Conservation (phyloP, 1,140 invertebrate species). For the Anthonomus grandis region DNA sequence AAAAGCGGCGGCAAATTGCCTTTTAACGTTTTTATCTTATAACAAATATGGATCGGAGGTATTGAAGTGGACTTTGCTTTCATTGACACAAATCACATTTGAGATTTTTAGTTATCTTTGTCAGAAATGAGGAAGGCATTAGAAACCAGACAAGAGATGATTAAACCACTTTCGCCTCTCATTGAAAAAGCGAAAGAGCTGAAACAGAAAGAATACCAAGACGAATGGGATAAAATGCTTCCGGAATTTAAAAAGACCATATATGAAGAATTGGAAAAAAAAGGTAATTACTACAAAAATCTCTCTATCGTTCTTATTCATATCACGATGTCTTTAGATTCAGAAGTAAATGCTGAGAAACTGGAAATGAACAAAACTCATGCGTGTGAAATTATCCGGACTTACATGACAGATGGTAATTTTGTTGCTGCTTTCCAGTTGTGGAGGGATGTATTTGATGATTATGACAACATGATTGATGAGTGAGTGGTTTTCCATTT, state of each 20-base stretch:
- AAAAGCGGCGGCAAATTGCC: conserved; percentile 55
- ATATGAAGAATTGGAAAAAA: conserved; percentile 27
- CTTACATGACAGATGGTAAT: too few relatives aligned
- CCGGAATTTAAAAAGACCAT: conserved; percentile 28
- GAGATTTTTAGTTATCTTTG: conserved; percentile 37
- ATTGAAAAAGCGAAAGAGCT: conserved; percentile 25
- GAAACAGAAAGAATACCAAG: conserved; percentile 31
- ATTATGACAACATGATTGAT: too few relatives aligned
- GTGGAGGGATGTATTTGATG: too few relatives aligned
- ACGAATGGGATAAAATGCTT: conserved; percentile 32
- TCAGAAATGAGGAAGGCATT: conserved; percentile 31
- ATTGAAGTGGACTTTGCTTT: conserved; percentile 17
- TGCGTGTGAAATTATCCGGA: too few relatives aligned
- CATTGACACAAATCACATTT: conserved; percentile 2
- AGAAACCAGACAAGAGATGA: conserved; percentile 16
- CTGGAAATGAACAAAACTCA: too few relatives aligned
- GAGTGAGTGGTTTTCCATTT: too few relatives aligned
- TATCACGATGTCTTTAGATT: too few relatives aligned
- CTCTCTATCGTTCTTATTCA: background rate
- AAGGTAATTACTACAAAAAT: conserved; percentile 3
- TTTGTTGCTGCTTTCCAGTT: too few relatives aligned
- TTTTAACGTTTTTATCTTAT: conserved; percentile 39
- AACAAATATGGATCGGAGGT: conserved; percentile 39
- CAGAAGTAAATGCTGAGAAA: too few relatives aligned
- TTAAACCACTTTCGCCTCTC: conserved; percentile 30